Evolutionary conservation across 2,113 vertebrate genomes (phyloP).

Genomic region (Onychostoma macrolepis): DNA sequence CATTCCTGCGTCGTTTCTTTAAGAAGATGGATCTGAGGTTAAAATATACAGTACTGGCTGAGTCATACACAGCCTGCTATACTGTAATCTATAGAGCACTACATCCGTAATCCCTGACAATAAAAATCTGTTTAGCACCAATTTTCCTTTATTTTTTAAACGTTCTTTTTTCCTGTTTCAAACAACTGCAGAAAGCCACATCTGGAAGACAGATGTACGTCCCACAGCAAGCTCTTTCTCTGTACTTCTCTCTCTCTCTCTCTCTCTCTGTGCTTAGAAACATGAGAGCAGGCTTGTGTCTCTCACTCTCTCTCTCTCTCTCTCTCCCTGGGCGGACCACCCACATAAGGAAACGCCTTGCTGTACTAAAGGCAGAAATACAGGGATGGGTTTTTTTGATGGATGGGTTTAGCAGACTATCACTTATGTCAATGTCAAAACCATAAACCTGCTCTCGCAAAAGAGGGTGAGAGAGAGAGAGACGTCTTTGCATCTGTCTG

Average conservation of each 20-base stretch:
- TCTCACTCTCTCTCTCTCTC: conserved; percentile 52
- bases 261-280: conserved; percentile 47
- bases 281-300: conserved; percentile 46
- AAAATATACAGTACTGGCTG: conserved; percentile 47
- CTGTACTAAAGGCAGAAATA: conserved; percentile 69
- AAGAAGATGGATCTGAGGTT: conserved; percentile 48
- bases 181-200: conserved; percentile 77
- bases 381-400: conserved; percentile 69
- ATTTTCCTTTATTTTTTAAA: conserved; percentile 77
- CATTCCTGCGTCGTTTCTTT: conserved; percentile 23
- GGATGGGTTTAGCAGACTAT: conserved; percentile 76
- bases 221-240: conserved; percentile 63
- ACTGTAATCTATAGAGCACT: conserved; percentile 59
- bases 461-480: conserved; percentile 57
- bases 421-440: conserved; percentile 76
- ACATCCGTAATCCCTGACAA: conserved; percentile 74
- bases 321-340: conserved; percentile 75
- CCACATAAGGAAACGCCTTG: conserved; percentile 80
- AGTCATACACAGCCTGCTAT: conserved; percentile 43
- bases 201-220: conserved; percentile 81
- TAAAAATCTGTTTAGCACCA: conserved; percentile 81
- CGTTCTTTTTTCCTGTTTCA: conserved; percentile 64
- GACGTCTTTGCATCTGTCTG: conserved; percentile 50
- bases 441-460: conserved; percentile 65
- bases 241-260: conserved; percentile 59